A percentile compares a stretch with the other conserved stretches of the same genome.
These are phyloP conservation scores for Phocoena sinus DNA, from an alignment of 2,113 vertebrate species.

Conservation along the genomic window DNA sequence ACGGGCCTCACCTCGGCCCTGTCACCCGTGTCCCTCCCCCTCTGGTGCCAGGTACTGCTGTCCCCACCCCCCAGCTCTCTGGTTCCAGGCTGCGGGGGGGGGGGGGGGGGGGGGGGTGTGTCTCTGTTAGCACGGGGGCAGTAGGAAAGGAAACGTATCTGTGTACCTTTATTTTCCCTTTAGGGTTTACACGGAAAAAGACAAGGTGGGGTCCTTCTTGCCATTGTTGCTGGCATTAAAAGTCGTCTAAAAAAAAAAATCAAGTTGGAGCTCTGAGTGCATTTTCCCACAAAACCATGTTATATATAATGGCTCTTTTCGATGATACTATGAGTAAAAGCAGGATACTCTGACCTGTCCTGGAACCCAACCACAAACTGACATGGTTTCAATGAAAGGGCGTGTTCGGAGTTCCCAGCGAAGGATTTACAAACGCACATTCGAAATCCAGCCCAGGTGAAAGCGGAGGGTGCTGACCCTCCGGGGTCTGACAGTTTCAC, in stretches of 20 bases:
- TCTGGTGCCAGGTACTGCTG: background rate
- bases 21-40: background rate
- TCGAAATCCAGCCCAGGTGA: background rate
- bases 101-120: background rate
- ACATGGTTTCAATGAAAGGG: background rate
- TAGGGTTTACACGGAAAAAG: slow-evolving; percentile 16
- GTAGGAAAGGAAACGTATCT: slow-evolving; percentile 22
- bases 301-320: background rate
- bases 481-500: background rate
- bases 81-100: background rate
- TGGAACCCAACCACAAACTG: background rate
- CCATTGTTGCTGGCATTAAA: slow-evolving; percentile 22
- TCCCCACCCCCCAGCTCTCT: background rate
- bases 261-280: background rate
- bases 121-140: background rate
- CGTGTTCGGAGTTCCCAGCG: background rate
- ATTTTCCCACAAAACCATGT: background rate
- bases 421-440: background rate
- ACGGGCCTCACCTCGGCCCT: background rate
- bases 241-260: background rate
- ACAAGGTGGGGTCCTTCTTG: background rate
- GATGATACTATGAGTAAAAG: background rate
- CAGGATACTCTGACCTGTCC: background rate
- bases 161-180: slow-evolving; percentile 25
- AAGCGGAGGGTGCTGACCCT: background rate